These are phyloP conservation scores for Tetragonula carbonaria DNA, from an alignment of 2,888 invertebrate species.

Conservation along the genomic window DNA sequence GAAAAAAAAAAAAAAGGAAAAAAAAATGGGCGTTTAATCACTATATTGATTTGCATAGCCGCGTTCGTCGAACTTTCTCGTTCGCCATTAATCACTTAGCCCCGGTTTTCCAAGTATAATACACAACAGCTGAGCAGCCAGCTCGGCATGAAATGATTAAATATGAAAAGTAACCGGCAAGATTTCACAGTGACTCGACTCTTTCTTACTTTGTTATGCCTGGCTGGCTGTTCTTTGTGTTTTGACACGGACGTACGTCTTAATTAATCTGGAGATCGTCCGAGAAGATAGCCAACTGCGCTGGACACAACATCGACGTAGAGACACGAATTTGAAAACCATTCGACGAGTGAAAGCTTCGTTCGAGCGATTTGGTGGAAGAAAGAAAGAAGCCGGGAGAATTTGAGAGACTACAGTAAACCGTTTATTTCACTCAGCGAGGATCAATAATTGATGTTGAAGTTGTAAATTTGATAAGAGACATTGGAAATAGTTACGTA, in stretches of 20 bases:
- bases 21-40: constrained; percentile 9
- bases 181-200: constrained; percentile 11
- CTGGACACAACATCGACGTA: not conserved
- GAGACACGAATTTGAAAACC: constrained; percentile 21
- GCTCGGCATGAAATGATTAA: not conserved
- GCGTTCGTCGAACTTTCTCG: constrained; percentile 26
- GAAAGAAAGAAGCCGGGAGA: not conserved
- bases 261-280: constrained; percentile 24
- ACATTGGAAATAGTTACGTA: no score
- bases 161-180: not conserved
- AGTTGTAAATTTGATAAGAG: no score
- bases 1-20: no score
- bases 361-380: constrained; percentile 8
- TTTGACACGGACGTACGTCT: constrained; percentile 22
- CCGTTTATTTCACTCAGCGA: no score
- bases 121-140: not conserved
- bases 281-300: not conserved
- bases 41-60: constrained; percentile 14
- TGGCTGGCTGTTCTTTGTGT: not conserved
- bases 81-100: constrained; percentile 11
- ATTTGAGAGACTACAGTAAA: not conserved
- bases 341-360: constrained; percentile 34
- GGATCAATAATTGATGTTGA: no score
- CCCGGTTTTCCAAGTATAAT: not conserved
- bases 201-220: not conserved